phyloP scores from a whole-genome alignment of 2,113 vertebrate genomes.

The Ranitomeya imitator region DNA sequence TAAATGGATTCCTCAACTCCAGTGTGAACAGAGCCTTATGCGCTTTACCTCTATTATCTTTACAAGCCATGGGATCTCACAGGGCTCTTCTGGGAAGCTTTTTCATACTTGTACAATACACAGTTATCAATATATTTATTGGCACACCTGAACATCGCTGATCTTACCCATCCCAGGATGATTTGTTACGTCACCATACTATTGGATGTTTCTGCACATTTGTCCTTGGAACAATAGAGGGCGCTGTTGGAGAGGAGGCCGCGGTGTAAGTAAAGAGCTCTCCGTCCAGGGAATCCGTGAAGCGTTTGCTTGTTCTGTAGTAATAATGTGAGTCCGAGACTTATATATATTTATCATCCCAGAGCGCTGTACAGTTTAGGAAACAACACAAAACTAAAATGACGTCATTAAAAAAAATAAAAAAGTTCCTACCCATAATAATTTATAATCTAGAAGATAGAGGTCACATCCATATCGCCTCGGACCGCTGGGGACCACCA shows the following conservation, averaged over 20 bases:
- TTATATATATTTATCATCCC: too few species aligned
- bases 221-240: slow-evolving; percentile 35
- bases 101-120: too few species aligned
- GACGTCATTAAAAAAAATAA: neutral
- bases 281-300: neutral
- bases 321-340: neutral
- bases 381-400: neutral
- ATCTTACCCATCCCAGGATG: neutral
- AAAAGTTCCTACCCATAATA: neutral
- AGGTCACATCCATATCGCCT: neutral
- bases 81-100: too few species aligned
- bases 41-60: too few species aligned
- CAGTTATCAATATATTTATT: neutral
- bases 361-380: neutral
- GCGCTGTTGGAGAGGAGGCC: slow-evolving; percentile 39
- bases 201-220: neutral
- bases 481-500: too few species aligned
- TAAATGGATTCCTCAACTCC: too few species aligned
- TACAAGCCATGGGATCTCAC: too few species aligned
- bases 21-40: too few species aligned
- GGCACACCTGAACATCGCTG: neutral
- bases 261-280: neutral
- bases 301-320: neutral
- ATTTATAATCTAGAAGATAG: neutral
- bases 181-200: neutral